A percentile compares a stretch with the other conserved stretches of the same genome.
These are phyloP conservation scores for Lordiphosa clarofinis DNA, from an alignment of 1,140 invertebrate species.

Conservation along the genomic window DNA sequence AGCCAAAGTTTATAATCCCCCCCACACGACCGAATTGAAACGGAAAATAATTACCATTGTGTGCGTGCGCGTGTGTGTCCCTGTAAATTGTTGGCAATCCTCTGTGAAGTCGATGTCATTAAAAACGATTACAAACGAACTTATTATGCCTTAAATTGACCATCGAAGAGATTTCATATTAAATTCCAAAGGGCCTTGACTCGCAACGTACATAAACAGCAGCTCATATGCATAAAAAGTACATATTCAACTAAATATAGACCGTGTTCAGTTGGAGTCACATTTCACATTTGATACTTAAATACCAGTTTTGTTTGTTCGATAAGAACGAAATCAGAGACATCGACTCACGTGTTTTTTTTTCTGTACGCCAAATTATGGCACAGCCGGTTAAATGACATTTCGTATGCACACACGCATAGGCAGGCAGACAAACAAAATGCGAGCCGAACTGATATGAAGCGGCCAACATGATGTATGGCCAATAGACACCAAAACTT, in stretches of 20 bases:
- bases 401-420: conserved; percentile 71
- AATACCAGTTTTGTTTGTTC: conserved; percentile 68
- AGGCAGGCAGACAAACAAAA: conserved; percentile 26
- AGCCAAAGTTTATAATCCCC: conserved; percentile 21
- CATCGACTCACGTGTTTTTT: conserved; percentile 19
- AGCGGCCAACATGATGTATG: conserved; percentile 56
- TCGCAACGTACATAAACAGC: no score
- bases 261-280: conserved; percentile 43
- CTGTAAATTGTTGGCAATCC: background rate
- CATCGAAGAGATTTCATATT: conserved; percentile 6
- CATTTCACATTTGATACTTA: conserved; percentile 60
- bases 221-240: conserved; percentile 43
- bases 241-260: conserved; percentile 34
- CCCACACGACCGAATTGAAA: conserved; percentile 22
- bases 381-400: conserved; percentile 38
- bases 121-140: background rate
- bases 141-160: background rate
- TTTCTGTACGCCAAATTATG: conserved; percentile 41
- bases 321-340: conserved; percentile 40
- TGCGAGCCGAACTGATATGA: conserved; percentile 48
- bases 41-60: conserved; percentile 39
- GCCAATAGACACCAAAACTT: conserved; percentile 67
- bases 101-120: background rate
- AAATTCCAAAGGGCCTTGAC: background rate
- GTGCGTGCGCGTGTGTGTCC: background rate